These are phyloP conservation scores for Rhinoderma darwinii DNA, from an alignment of 2,113 vertebrate genomes.

Conservation along the genomic window DNA sequence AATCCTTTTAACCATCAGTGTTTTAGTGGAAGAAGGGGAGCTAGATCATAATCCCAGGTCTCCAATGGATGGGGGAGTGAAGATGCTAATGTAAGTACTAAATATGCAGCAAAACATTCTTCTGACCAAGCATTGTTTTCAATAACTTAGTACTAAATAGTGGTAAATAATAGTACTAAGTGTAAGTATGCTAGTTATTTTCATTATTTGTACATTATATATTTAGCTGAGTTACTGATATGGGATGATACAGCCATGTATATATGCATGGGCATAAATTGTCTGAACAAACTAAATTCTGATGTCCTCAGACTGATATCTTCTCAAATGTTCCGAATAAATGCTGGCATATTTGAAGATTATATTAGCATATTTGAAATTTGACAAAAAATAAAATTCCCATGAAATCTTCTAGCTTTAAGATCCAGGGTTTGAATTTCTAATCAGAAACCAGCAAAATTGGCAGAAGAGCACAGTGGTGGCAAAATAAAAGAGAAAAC, in stretches of 20 bases:
- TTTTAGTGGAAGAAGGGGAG: too few relatives aligned
- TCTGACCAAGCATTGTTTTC: too few relatives aligned
- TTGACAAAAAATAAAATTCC: neutral
- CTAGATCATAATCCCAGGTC: too few relatives aligned
- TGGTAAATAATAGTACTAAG: too few relatives aligned
- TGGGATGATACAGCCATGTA: neutral
- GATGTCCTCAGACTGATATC: neutral
- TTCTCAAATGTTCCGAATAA: neutral
- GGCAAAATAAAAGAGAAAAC: constrained; percentile 21
- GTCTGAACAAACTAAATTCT: neutral
- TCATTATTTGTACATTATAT: too few relatives aligned
- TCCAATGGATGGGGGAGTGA: too few relatives aligned
- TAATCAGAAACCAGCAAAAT: constrained; percentile 27
- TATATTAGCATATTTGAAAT: neutral
- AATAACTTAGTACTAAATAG: too few relatives aligned
- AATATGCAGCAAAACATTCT: too few relatives aligned
- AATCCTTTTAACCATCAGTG: too few relatives aligned
- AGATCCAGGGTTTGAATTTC: constrained; percentile 20
- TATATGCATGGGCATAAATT: neutral
- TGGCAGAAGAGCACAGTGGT: constrained; percentile 7
- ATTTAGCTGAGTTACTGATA: neutral
- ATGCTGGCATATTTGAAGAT: neutral
- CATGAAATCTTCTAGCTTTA: neutral
- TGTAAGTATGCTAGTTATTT: too few relatives aligned
- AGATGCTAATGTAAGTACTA: too few relatives aligned